Evolutionary conservation across 2,888 invertebrate species (phyloP).

Genomic region (Eupithecia subfuscata): DNA sequence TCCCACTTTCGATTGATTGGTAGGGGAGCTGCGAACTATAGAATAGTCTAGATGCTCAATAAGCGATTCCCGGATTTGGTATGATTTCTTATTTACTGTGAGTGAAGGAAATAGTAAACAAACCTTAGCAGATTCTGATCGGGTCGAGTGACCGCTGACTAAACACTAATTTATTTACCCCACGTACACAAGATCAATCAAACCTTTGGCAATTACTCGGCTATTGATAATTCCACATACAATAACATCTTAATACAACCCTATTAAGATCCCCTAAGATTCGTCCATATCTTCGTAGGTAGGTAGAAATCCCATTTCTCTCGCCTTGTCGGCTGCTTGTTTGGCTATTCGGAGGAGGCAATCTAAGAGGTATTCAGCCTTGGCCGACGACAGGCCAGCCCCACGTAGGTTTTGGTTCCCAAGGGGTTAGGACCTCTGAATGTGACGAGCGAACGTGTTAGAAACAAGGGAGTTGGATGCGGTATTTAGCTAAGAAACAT

Average conservation of each 20-base stretch:
- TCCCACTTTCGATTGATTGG: constrained; percentile 44
- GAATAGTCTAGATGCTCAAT: constrained; percentile 4
- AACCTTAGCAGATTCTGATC: constrained; percentile 24
- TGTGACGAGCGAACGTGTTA: constrained; percentile 27
- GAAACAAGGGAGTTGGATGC: constrained; percentile 46
- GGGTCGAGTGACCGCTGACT: constrained; percentile 28
- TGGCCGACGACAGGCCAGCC: constrained; percentile 66
- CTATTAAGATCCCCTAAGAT: constrained; percentile 48
- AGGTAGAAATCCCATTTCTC: constrained; percentile 55
- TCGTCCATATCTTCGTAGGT: constrained; percentile 32
- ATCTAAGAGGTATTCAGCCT: constrained; percentile 81
- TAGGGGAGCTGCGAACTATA: constrained; percentile 10
- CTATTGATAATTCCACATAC: constrained; percentile 46
- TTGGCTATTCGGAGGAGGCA: constrained; percentile 76
- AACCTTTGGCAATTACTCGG: constrained; percentile 41
- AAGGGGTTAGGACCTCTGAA: constrained; percentile 61
- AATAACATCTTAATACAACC: constrained; percentile 47
- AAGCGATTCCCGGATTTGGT: background rate
- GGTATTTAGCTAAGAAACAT: constrained; percentile 37
- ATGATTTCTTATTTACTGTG: background rate
- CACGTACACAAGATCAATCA: constrained; percentile 38
- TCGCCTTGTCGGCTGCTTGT: constrained; percentile 74
- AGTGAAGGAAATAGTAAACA: constrained; percentile 21
- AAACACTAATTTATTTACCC: constrained; percentile 34
- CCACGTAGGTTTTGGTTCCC: constrained; percentile 72